phyloP scores from a whole-genome alignment of 2,888 invertebrate species.

The Globia sparganii region DNA sequence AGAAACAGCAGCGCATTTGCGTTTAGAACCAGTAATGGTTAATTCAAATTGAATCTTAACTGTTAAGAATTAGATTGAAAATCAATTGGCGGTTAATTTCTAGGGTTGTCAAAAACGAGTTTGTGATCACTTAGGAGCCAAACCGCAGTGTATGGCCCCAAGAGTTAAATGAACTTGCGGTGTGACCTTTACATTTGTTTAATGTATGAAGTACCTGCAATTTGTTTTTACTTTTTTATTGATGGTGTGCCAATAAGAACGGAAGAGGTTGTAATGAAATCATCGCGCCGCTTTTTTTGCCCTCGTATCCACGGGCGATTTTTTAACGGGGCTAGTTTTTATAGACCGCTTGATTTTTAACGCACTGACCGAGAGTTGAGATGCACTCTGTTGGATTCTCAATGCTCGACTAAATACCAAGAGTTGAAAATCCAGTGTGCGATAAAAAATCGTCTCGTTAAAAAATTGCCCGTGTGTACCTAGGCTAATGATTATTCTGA shows the following conservation, averaged over 20 bases:
- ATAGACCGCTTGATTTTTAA: too few relatives aligned
- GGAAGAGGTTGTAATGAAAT: conserved; percentile 31
- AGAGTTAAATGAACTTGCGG: conserved; percentile 82
- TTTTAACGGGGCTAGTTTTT: background rate
- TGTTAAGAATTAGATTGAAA: conserved; percentile 19
- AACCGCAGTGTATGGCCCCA: conserved; percentile 62
- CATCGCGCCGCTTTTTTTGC: background rate
- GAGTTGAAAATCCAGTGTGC: too few relatives aligned
- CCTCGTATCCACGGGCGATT: background rate
- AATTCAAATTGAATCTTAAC: conserved; percentile 39
- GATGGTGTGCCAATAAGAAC: conserved; percentile 28
- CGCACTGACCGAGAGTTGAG: too few relatives aligned
- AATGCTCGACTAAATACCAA: too few relatives aligned
- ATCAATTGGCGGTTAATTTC: conserved; percentile 32
- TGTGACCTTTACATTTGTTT: conserved; percentile 79
- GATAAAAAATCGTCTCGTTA: too few relatives aligned
- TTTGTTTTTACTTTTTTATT: conserved; percentile 59
- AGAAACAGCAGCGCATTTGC: conserved; percentile 26
- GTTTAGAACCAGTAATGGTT: conserved; percentile 1
- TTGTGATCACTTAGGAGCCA: conserved; percentile 52
- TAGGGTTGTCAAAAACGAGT: conserved; percentile 50
- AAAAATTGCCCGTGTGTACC: too few relatives aligned
- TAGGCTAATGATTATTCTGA: too few relatives aligned
- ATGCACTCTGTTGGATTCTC: background rate
- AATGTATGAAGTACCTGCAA: conserved; percentile 54